A percentile compares a stretch with the other conserved stretches of the same genome.
phyloP scores from a whole-genome alignment of 2,797 vertebrate species.

The Characodon lateralis region DNA sequence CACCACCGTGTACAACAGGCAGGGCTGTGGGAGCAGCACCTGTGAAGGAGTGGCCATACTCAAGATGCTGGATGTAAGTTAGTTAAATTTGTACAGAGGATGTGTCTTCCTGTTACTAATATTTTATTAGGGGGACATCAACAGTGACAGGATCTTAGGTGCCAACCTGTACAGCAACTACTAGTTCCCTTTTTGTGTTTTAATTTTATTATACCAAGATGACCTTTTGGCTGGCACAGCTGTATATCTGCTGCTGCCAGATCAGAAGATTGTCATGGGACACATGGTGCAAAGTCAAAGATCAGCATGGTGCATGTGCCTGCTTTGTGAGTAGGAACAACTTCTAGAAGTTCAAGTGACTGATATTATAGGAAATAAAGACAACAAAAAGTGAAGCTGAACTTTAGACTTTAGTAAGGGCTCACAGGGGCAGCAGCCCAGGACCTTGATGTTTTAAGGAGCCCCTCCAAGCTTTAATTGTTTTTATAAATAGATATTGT shows the following conservation, averaged over 20 bases:
- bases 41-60: slow-evolving; percentile 93
- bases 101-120: neutral
- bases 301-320: neutral
- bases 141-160: neutral
- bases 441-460: no score
- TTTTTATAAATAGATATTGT: neutral
- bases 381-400: neutral
- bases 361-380: neutral
- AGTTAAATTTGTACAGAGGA: neutral
- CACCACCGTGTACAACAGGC: slow-evolving; percentile 81
- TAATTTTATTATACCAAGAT: slow-evolving; percentile 10
- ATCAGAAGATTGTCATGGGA: neutral
- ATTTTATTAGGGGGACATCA: neutral
- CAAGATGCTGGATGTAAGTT: slow-evolving; percentile 86
- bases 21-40: slow-evolving; percentile 89
- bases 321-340: no score
- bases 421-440: neutral
- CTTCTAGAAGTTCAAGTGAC: neutral
- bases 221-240: slow-evolving; percentile 2
- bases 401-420: neutral
- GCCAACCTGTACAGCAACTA: neutral
- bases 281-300: neutral
- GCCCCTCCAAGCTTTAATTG: no score
- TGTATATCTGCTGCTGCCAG: neutral
- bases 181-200: slow-evolving; percentile 11